Conservation (phyloP, 1,140 invertebrate genomes). For the Heterodera schachtii region DNA sequence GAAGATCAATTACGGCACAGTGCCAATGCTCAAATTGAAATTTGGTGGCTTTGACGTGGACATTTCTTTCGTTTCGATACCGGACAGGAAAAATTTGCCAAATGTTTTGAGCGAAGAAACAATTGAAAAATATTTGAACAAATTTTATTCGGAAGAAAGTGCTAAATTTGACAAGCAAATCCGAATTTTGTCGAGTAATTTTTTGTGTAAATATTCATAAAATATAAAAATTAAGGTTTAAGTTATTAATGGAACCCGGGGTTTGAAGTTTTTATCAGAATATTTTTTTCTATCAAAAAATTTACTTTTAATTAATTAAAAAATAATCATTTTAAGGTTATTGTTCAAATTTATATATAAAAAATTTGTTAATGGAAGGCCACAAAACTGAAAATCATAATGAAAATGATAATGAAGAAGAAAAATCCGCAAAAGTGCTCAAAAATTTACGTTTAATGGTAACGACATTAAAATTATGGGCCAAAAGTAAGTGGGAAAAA, state of each 20-base stretch:
- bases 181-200: not conserved
- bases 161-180: not conserved
- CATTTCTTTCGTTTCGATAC: not conserved
- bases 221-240: no score
- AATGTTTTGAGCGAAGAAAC: not conserved
- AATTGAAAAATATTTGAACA: not conserved
- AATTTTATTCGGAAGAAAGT: not conserved
- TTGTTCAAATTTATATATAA: not conserved
- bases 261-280: no score
- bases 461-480: conserved; percentile 13
- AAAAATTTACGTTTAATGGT: not conserved
- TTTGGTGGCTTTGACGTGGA: not conserved
- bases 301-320: not conserved
- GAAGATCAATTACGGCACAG: not conserved
- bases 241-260: no score
- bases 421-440: not conserved
- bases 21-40: not conserved
- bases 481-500: conserved; percentile 3
- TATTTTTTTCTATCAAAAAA: no score
- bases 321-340: not conserved
- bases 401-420: not conserved
- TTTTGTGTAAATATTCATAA: not conserved
- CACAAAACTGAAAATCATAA: no score
- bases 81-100: not conserved
- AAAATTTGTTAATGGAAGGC: not conserved